Evolutionary conservation across 2,797 vertebrate genomes (phyloP).

Genomic region (Enteromius treurensis): DNA sequence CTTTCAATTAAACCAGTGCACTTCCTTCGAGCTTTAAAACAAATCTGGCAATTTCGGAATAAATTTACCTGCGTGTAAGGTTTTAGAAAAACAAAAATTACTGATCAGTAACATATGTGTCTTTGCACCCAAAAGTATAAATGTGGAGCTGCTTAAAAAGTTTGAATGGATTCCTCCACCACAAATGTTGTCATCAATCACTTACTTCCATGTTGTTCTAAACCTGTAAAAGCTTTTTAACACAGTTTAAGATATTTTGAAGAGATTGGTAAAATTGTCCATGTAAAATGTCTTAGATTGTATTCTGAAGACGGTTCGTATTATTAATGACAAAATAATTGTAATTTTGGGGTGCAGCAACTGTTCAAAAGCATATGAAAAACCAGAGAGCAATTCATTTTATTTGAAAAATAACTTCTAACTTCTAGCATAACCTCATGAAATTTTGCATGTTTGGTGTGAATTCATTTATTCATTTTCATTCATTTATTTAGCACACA

Average conservation of each 20-base stretch:
- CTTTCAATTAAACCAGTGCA: not conserved
- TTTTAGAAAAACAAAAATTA: not conserved
- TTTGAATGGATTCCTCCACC: not conserved
- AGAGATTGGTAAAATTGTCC: too few relatives aligned
- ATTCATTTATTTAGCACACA: too few relatives aligned
- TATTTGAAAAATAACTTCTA: not conserved
- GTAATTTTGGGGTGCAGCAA: too few relatives aligned
- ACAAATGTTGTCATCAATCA: too few relatives aligned
- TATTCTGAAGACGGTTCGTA: too few relatives aligned
- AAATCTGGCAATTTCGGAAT: not conserved
- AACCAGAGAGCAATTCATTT: not conserved
- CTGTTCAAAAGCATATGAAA: not conserved
- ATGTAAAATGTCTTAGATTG: too few relatives aligned
- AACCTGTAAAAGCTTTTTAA: too few relatives aligned
- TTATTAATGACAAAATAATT: too few relatives aligned
- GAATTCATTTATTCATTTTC: not conserved
- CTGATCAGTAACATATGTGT: not conserved
- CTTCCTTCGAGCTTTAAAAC: not conserved
- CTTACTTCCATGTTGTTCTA: too few relatives aligned
- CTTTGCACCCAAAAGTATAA: not conserved
- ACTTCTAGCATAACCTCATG: not conserved
- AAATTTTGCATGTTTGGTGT: not conserved
- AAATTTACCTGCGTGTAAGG: not conserved
- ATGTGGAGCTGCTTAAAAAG: not conserved
- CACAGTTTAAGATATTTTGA: too few relatives aligned